Conservation (phyloP, 2,888 invertebrate species). For the Cenopis cana region DNA sequence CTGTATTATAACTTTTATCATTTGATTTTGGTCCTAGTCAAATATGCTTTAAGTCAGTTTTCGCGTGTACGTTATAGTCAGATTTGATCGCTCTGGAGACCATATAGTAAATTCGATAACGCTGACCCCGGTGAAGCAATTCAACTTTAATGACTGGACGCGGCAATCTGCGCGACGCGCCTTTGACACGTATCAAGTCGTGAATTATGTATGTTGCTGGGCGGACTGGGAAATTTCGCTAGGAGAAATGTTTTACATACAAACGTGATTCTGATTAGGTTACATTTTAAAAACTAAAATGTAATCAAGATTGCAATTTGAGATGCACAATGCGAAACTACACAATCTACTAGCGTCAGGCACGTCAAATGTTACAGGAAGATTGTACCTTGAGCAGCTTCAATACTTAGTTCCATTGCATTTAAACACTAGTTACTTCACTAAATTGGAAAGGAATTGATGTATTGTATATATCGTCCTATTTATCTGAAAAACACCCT, state of each 20-base stretch:
- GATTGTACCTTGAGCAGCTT: too few species aligned
- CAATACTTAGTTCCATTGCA: background rate
- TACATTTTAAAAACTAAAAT: too few species aligned
- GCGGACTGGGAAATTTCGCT: slow-evolving; percentile 18
- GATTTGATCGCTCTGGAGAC: background rate
- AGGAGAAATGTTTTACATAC: background rate
- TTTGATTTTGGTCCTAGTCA: slow-evolving; percentile 3
- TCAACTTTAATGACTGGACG: slow-evolving; percentile 62
- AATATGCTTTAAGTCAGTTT: slow-evolving; percentile 1
- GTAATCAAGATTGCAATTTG: background rate
- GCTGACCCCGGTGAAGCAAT: slow-evolving; percentile 74
- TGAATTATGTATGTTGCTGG: slow-evolving; percentile 41
- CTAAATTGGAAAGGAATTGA: background rate
- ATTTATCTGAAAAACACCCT: background rate
- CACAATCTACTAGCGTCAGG: too few species aligned
- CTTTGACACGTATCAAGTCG: slow-evolving; percentile 18
- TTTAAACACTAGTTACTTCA: background rate
- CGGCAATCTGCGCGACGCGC: slow-evolving; percentile 43
- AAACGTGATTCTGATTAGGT: too few species aligned
- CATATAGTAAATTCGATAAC: slow-evolving; percentile 62
- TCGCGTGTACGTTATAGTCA: background rate
- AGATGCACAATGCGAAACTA: background rate
- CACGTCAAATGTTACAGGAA: too few species aligned
- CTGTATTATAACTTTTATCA: background rate
- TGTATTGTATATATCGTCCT: background rate